Base-by-base conservation (phyloP, 30 jellyfish, hydroid and myxozoan species). In the Nemopilema nomurai region DNA sequence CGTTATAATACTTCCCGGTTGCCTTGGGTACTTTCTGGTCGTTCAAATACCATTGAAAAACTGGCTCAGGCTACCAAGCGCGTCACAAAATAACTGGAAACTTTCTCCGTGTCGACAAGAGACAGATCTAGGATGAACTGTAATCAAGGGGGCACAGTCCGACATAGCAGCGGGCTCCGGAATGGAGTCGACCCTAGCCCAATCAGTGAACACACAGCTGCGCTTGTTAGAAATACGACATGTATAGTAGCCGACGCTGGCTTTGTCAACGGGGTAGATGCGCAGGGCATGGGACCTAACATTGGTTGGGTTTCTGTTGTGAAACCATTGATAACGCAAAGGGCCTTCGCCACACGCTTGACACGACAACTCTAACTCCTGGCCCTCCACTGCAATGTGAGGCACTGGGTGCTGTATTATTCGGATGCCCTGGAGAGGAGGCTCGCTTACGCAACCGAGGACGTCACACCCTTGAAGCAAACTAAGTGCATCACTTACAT, bases 61-160 rank as follows among this genome's bases (percentile, higher is more conserved):
- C 78, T 13, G 98, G 98, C 4, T 90, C n/a, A 97, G 98, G 86
- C 80, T 88, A 31, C 98, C 98, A 52, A 89, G 92, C 4, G 98
- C 98, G 66, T 92, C 97, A 49, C 96, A 88, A 28, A 73, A 74
- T 73, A 92, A 76, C 76, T 57, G 62, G 20, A 82, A 24, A 21
- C 76, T 51, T 33, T 87, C 95, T 16, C 96, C 97, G 74, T 76
- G 82, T 52, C 32, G 23, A 31, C 87, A 87, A n/a, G 69, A 13
- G 1, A 50, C 68, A 1, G 96, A 62, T 30, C 97, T 68, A 6
- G 98, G 98, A 63, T 92, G 97, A 52, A 82, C 81, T 41, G 97
- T 88, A 1, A 92, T 69, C 75, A 89, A 24, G 4, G 98, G 98
- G 0, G 84, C 90, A 69, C 84, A 74, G 18, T 81, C 77, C 9